These are phyloP conservation scores for Pocillopora damicornis DNA, from an alignment of 64 coral and sea anemone genomes.

Conservation along the genomic window DNA sequence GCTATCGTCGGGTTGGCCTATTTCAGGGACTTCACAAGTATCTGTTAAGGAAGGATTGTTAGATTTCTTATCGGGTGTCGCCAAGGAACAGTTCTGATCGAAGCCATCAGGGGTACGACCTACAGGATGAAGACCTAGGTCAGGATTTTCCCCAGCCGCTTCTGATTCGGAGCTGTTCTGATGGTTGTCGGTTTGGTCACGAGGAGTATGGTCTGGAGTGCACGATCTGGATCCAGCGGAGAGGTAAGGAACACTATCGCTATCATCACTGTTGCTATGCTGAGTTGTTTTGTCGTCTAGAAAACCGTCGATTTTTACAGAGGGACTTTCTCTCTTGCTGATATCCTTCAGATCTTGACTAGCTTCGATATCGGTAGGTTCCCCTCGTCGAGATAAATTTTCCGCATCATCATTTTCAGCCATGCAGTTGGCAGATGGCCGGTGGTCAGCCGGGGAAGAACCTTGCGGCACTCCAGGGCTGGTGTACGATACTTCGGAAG, in stretches of 20 bases:
- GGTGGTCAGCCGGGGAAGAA: neutral
- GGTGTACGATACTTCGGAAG: neutral
- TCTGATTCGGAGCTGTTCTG: neutral
- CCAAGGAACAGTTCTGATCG: too few relatives aligned
- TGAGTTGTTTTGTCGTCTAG: neutral
- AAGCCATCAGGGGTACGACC: neutral
- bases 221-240: neutral
- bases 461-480: neutral
- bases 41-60: neutral
- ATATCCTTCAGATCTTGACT: neutral
- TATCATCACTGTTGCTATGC: neutral
- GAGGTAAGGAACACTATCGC: constrained; percentile 5
- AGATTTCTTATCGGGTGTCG: too few relatives aligned
- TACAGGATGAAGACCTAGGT: neutral
- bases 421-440: too few relatives aligned
- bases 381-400: too few relatives aligned
- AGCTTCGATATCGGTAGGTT: neutral
- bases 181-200: neutral
- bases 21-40: neutral
- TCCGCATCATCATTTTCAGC: neutral
- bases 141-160: neutral
- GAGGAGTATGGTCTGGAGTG: neutral
- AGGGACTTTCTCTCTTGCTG: neutral
- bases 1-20: neutral
- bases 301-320: neutral